Base-by-base conservation (phyloP, 2,888 invertebrate genomes). In the Drosophila birchii region DNA sequence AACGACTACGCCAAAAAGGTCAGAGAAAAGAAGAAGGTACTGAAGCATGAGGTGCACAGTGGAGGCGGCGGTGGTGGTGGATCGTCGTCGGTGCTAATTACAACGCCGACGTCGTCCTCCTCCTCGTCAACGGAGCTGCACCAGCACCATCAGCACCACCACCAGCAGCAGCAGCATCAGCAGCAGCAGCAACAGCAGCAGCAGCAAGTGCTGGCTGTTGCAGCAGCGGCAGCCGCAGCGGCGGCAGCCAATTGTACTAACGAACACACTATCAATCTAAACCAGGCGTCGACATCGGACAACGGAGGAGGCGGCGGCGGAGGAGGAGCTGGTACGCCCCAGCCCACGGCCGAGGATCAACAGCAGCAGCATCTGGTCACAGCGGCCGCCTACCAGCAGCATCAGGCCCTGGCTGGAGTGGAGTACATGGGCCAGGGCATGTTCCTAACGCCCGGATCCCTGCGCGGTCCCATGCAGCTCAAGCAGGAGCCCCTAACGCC, bases 1-100 rank as follows among this genome's bases (percentile, higher is more conserved):
- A 92, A 92, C 84, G 92, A 93, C 72, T 93, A 92, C 78, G 92
- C 92, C 78, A 92, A 92, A 91, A 92, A 92, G 92, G 92, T 92
- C 90, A 91, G 93, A 91, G 91, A 92, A 90, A 92, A 91, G 91
- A 92, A 92, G 91, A 91, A 92, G 90, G 83, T 86, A 87, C 77
- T 91, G 81, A 92, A 92, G 81, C 90, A 90, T 77, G 89, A 32
- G 79, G 60, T 86, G 82, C 78, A 74, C 53, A 44, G 53, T 44
- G 64, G 45, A 62, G 60, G 38, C 67, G 62, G 36, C n/a, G 54
- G 54, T n/a, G 54, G 53, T 41, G 60, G 60, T 23, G 60, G 60
- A 43, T 60, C 72, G 78, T 67, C 79, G 78, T 66, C 81, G 81
- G 80, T 81, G 64, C 70, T 70, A 38, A 70, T 79, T 63, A 78